Conservation (phyloP, 2,113 vertebrate genomes). For the Coreoperca whiteheadi region DNA sequence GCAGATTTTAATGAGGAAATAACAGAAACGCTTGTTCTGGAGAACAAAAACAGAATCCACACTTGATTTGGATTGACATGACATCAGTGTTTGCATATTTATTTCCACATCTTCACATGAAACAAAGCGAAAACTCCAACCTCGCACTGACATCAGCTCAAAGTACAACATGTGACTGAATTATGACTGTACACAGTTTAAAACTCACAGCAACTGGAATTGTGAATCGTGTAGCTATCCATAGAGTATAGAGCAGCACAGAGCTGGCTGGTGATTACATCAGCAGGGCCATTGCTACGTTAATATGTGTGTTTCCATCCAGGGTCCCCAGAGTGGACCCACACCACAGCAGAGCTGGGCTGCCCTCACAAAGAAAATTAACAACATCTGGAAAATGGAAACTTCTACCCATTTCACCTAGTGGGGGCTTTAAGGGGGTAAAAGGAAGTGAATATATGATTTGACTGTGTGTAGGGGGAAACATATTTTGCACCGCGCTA, state of each 20-base stretch:
- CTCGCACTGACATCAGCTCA: slow-evolving; percentile 39
- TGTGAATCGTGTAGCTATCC: not conserved
- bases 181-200: slow-evolving; percentile 1
- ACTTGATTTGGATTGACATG: slow-evolving; percentile 8
- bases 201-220: slow-evolving; percentile 8
- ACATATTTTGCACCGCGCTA: slow-evolving; percentile 4
- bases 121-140: not conserved
- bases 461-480: slow-evolving; percentile 1
- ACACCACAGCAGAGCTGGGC: slow-evolving; percentile 16
- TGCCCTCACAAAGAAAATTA: slow-evolving; percentile 58
- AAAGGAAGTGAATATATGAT: slow-evolving; percentile 30
- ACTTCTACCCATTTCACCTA: slow-evolving; percentile 54
- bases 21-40: not conserved
- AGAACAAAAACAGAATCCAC: slow-evolving; percentile 31
- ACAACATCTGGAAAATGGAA: slow-evolving; percentile 73
- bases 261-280: slow-evolving; percentile 51
- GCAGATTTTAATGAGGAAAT: slow-evolving; percentile 7
- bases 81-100: slow-evolving; percentile 63
- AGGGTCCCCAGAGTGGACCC: slow-evolving; percentile 44
- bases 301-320: slow-evolving; percentile 50
- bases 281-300: slow-evolving; percentile 31
- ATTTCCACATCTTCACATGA: slow-evolving; percentile 60
- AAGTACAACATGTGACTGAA: slow-evolving; percentile 17
- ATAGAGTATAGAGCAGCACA: not conserved
- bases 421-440: slow-evolving; percentile 27